Evolutionary conservation across 2,797 vertebrate species (phyloP).

Genomic region (Scomberomorus guttatus): DNA sequence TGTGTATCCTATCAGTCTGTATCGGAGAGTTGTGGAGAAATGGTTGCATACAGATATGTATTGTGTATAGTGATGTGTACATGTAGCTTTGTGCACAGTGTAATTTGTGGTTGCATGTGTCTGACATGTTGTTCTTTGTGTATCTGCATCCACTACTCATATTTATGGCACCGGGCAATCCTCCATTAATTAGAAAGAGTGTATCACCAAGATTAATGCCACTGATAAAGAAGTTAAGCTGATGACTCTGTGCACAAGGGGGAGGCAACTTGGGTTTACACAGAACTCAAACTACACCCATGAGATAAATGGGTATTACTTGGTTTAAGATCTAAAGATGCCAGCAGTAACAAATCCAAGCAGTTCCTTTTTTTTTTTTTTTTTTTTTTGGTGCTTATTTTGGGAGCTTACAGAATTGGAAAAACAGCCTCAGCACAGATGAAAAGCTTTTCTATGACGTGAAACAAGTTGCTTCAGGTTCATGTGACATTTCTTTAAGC

Average conservation of each 20-base stretch:
- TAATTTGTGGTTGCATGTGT: not conserved
- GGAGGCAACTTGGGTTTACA: conserved; percentile 58
- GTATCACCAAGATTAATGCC: conserved; percentile 75
- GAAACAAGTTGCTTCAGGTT: conserved; percentile 43
- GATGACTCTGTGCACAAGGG: conserved; percentile 61
- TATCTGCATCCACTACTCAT: conserved; percentile 44
- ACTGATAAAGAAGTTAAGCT: conserved; percentile 74
- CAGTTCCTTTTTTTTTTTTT: conserved; percentile 24
- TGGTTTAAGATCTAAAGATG: conserved; percentile 45
- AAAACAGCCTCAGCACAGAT: conserved; percentile 32
- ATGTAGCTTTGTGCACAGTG: not conserved
- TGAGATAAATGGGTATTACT: conserved; percentile 56
- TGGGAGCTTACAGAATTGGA: conserved; percentile 15
- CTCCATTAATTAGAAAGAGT: conserved; percentile 79
- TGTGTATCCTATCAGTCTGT: conserved; percentile 12
- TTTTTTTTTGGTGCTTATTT: conserved; percentile 22
- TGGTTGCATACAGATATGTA: not conserved
- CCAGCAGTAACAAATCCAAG: conserved; percentile 45
- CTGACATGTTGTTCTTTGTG: conserved; percentile 5
- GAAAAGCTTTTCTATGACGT: conserved; percentile 42
- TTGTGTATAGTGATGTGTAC: not conserved
- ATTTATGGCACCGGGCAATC: conserved; percentile 65
- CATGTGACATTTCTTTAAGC: conserved; percentile 47
- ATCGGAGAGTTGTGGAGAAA: not conserved
- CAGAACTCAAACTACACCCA: conserved; percentile 52